phyloP scores from a whole-genome alignment of 2,888 invertebrate species.

The Meiosimyza decipiens region DNA sequence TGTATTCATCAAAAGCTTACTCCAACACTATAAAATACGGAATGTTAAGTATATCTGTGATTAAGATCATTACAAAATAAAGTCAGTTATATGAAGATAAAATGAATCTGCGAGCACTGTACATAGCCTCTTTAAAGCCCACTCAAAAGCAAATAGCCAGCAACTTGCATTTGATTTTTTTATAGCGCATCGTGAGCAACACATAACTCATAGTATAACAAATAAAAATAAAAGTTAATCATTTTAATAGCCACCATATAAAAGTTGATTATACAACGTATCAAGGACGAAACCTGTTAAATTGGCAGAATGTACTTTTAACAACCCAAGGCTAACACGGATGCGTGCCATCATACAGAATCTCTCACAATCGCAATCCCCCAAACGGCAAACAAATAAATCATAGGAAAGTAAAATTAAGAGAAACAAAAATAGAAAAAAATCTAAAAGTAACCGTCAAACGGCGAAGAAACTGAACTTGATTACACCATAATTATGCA shows the following conservation, averaged over 20 bases:
- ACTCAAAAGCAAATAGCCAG: background rate
- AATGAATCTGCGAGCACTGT: no score
- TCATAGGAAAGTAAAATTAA: constrained; percentile 4
- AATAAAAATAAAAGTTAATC: constrained; percentile 32
- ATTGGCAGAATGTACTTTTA: background rate
- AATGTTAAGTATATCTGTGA: no score
- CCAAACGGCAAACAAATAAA: constrained; percentile 10
- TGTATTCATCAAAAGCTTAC: no score
- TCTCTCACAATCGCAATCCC: background rate
- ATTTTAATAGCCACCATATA: constrained; percentile 25
- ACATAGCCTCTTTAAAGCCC: no score
- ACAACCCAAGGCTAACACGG: constrained; percentile 5
- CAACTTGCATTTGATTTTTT: background rate
- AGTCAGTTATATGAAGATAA: no score
- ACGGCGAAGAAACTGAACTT: background rate
- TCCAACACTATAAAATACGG: no score
- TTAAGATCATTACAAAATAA: no score
- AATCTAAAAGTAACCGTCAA: background rate
- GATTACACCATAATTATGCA: constrained; percentile 38
- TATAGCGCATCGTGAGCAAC: background rate
- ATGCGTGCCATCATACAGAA: background rate
- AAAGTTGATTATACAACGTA: background rate
- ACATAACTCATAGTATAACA: constrained; percentile 7
- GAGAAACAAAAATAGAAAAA: background rate
- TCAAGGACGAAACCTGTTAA: constrained; percentile 35